Evolutionary conservation across 2,113 vertebrate species (phyloP).

Genomic region (Rhinoderma darwinii): DNA sequence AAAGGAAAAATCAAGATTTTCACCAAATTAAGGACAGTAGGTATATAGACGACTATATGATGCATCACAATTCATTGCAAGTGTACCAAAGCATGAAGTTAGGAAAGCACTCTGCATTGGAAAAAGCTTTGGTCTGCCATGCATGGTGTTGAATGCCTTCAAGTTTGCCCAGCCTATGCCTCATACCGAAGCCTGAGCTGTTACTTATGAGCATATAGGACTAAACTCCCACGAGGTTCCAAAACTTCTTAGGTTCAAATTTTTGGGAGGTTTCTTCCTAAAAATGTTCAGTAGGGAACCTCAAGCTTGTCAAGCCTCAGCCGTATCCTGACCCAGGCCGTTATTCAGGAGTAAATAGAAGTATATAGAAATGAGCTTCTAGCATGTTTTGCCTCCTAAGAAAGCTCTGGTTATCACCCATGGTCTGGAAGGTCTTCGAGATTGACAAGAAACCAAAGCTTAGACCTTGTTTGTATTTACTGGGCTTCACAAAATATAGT

Average conservation of each 20-base stretch:
- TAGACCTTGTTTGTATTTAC: background rate
- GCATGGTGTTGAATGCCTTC: background rate
- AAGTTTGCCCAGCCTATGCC: conserved; percentile 5
- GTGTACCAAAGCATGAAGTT: conserved; percentile 6
- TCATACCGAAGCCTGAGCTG: background rate
- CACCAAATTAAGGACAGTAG: background rate
- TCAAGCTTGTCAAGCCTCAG: background rate
- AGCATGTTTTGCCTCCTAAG: background rate
- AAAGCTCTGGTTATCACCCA: background rate
- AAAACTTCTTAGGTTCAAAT: background rate
- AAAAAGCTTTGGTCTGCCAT: background rate
- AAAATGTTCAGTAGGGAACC: background rate
- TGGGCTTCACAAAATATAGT: background rate
- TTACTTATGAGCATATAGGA: background rate
- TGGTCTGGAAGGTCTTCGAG: background rate
- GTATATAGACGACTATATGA: background rate
- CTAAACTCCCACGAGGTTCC: background rate
- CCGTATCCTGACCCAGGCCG: background rate
- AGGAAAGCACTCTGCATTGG: conserved; percentile 5
- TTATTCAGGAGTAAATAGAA: background rate
- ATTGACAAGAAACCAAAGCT: background rate
- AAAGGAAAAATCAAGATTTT: background rate
- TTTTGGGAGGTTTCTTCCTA: no score
- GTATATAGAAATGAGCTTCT: background rate
- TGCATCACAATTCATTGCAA: background rate